A percentile compares a stretch with the other conserved stretches of the same genome.
These are phyloP conservation scores for Stenopsyche tienmushanensis DNA, from an alignment of 1,140 invertebrate genomes.

Conservation along the genomic window DNA sequence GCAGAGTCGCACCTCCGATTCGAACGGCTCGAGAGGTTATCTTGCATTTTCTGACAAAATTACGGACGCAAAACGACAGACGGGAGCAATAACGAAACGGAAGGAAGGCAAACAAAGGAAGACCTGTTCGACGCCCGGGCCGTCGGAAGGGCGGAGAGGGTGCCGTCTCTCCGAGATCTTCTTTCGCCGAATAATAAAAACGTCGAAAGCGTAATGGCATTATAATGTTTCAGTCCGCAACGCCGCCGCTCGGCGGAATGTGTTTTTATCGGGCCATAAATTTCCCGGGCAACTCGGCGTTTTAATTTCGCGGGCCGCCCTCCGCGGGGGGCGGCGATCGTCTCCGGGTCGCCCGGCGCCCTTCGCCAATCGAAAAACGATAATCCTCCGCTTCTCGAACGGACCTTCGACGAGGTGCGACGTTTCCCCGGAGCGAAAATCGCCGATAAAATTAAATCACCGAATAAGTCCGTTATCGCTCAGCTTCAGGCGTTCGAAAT, in stretches of 20 bases:
- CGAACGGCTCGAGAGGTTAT: too few species aligned
- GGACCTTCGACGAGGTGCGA: too few species aligned
- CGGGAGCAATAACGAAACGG: too few species aligned
- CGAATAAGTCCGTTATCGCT: not conserved
- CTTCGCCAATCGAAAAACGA: too few species aligned
- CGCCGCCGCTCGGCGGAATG: constrained; percentile 8
- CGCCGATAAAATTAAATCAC: too few species aligned
- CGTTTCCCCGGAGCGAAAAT: too few species aligned
- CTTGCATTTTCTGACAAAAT: too few species aligned
- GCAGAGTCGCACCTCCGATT: not conserved
- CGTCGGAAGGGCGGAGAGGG: not conserved
- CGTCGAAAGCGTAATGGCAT: constrained; percentile 30
- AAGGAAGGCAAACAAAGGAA: not conserved
- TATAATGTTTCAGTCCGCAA: constrained; percentile 36
- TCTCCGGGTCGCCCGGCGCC: too few species aligned
- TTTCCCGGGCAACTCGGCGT: constrained; percentile 21
- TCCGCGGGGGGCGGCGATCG: too few species aligned
- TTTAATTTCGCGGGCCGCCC: constrained; percentile 24
- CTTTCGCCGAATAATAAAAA: constrained; percentile 26
- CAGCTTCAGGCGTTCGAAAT: not conserved
- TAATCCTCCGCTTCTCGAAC: too few species aligned
- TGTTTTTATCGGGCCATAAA: constrained; percentile 32
- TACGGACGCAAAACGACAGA: too few species aligned
- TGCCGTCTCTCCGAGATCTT: not conserved
- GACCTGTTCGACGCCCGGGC: not conserved